A percentile compares a stretch with the other conserved stretches of the same genome.
These are phyloP conservation scores for Istiophorus platypterus DNA, from an alignment of 2,113 vertebrate species.

Conservation along the genomic window DNA sequence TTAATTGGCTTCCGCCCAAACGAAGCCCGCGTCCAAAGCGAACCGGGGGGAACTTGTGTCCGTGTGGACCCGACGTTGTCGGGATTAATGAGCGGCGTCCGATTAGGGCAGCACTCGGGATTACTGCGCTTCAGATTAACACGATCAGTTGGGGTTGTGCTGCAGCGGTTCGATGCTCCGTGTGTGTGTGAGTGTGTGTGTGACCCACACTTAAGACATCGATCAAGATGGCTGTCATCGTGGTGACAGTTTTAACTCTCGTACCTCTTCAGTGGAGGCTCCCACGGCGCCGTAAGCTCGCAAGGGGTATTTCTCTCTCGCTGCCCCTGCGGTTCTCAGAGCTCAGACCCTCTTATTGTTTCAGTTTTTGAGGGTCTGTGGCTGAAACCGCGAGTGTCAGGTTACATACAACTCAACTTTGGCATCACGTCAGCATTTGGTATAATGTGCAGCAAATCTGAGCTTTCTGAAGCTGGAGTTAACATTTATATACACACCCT, in stretches of 20 bases:
- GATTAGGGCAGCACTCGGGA: constrained; percentile 17
- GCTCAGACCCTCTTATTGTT: constrained; percentile 13
- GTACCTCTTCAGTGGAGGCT: neutral
- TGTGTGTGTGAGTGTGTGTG: neutral
- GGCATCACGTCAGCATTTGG: constrained; percentile 30
- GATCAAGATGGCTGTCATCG: constrained; percentile 50
- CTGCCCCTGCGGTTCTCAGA: neutral
- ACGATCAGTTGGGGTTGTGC: constrained; percentile 8
- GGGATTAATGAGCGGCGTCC: constrained; percentile 10
- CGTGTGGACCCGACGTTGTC: neutral
- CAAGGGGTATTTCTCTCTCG: too few relatives aligned
- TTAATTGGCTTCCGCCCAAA: constrained; percentile 47
- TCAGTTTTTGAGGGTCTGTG: constrained; percentile 20
- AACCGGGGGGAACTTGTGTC: neutral
- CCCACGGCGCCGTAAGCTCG: neutral
- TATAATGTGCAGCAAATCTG: neutral
- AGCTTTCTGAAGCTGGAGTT: neutral
- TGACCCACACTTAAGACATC: constrained; percentile 29
- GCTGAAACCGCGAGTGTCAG: constrained; percentile 32
- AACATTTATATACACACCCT: neutral
- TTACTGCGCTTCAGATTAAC: constrained; percentile 33
- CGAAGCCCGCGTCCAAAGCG: constrained; percentile 33
- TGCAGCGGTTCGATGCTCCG: constrained; percentile 38
- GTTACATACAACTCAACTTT: constrained; percentile 25
- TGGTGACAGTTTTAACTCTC: constrained; percentile 7